A percentile compares a stretch with the other conserved stretches of the same genome.
phyloP scores from a whole-genome alignment of 2,113 vertebrate species.

The Ovis canadensis region DNA sequence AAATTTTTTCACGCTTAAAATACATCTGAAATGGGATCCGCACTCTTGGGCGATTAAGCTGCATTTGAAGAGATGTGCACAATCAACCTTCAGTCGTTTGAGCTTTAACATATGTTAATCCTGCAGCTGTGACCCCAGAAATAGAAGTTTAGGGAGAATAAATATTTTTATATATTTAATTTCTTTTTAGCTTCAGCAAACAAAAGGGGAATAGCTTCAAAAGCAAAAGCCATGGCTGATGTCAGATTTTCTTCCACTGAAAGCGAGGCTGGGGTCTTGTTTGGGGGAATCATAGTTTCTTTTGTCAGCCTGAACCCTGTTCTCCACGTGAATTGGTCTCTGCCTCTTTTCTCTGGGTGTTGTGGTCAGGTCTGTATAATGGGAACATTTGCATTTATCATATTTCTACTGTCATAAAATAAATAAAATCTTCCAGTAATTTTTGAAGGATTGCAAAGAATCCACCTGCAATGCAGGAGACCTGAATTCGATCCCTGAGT shows the following conservation, averaged over 20 bases:
- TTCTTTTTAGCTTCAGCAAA: conserved; percentile 30
- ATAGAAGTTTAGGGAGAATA: conserved; percentile 49
- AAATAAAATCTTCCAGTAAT: neutral
- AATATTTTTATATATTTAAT: conserved; percentile 5
- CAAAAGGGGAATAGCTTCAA: neutral
- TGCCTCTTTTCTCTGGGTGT: neutral
- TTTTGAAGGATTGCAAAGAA: neutral
- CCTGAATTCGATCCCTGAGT: neutral
- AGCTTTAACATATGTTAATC: conserved; percentile 54
- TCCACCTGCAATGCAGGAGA: neutral
- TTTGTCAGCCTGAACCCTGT: accelerated
- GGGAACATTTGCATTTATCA: neutral
- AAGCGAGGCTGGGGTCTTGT: neutral
- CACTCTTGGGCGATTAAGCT: conserved; percentile 47
- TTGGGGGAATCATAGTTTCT: neutral
- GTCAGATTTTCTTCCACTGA: neutral
- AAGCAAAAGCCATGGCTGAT: neutral
- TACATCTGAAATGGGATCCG: conserved; percentile 38
- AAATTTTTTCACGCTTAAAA: conserved; percentile 41
- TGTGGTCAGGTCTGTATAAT: neutral
- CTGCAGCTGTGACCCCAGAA: conserved; percentile 66
- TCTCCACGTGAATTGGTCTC: too few species aligned
- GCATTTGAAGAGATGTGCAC: conserved; percentile 38
- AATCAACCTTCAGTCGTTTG: conserved; percentile 34
- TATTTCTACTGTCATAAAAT: neutral